Percentiles rank a stretch among this genome's conserved stretches.
phyloP scores from a whole-genome alignment of 2,113 vertebrate species.

The Junco hyemalis region DNA sequence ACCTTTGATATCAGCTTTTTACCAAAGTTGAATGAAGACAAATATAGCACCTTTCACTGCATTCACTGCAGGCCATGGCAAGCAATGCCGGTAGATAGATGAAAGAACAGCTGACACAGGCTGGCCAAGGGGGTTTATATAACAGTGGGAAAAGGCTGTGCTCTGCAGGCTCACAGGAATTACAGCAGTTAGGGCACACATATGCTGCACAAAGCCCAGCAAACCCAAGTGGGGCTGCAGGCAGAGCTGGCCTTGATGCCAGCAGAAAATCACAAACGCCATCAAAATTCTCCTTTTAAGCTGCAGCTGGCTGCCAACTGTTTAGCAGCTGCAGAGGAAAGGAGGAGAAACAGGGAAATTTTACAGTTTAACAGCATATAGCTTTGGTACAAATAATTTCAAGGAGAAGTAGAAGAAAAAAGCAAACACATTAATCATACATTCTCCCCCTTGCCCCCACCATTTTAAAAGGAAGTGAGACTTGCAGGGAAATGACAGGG shows the following conservation, averaged over 20 bases:
- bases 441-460: fast-evolving
- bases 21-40: not conserved
- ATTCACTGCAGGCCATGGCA: not conserved
- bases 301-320: not conserved
- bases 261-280: not conserved
- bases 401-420: not conserved
- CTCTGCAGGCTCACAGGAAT: not conserved
- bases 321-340: not conserved
- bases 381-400: not conserved
- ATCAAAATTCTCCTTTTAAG: conserved; percentile 4
- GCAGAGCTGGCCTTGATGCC: not conserved
- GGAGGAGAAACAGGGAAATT: not conserved
- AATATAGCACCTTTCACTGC: not conserved
- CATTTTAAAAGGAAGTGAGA: not conserved
- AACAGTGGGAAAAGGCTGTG: not conserved
- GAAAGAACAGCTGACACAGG: not conserved
- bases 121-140: not conserved
- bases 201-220: not conserved
- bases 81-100: not conserved
- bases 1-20: not conserved
- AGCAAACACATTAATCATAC: not conserved
- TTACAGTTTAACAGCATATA: not conserved
- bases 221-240: not conserved
- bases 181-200: not conserved
- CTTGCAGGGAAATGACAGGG: not conserved